Conservation (phyloP, 2,113 vertebrate species). For the Pomatorhinus ruficollis region DNA sequence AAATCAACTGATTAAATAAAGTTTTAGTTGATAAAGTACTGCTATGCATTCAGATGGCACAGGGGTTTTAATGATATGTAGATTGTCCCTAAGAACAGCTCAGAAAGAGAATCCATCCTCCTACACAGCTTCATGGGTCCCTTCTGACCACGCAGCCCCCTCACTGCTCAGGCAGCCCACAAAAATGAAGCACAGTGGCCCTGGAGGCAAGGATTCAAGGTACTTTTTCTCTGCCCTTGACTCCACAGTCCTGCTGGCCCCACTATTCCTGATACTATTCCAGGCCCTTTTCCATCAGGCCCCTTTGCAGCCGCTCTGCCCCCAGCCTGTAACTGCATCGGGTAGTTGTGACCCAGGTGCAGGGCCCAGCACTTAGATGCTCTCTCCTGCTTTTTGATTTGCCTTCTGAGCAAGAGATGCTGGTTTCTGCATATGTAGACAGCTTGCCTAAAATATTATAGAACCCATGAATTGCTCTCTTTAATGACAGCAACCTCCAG, state of each 20-base stretch:
- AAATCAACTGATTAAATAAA: conserved; percentile 74
- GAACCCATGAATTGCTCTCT: not conserved
- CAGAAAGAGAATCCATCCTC: not conserved
- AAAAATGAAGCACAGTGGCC: not conserved
- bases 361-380: not conserved
- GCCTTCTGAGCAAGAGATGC: not conserved
- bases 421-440: not conserved
- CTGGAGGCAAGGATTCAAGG: not conserved
- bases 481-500: not conserved
- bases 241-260: not conserved
- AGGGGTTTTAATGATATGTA: conserved; percentile 64
- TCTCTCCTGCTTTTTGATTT: not conserved
- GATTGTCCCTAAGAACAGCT: conserved; percentile 50
- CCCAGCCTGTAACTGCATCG: not conserved
- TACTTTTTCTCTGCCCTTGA: not conserved
- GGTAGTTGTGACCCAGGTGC: not conserved
- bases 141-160: not conserved
- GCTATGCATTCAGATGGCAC: conserved; percentile 55
- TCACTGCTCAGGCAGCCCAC: not conserved
- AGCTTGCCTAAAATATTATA: not conserved
- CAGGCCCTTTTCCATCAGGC: not conserved
- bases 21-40: conserved; percentile 69
- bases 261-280: not conserved
- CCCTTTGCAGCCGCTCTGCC: not conserved
- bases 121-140: not conserved